Percentiles rank a stretch among this genome's conserved stretches.
Evolutionary conservation across 2,113 vertebrate genomes (phyloP).

Genomic region (Rhodinocichla rosea): DNA sequence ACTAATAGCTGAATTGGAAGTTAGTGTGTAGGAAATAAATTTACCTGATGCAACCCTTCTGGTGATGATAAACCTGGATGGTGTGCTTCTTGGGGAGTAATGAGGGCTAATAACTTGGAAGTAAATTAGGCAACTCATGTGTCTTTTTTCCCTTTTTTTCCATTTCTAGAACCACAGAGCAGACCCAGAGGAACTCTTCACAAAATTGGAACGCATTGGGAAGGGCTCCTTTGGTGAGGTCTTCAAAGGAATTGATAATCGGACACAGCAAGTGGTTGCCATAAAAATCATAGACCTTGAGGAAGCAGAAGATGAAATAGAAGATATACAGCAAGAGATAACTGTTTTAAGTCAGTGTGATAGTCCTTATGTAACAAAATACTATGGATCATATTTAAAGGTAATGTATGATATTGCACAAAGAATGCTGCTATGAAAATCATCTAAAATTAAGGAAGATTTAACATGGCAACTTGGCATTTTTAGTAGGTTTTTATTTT

Average conservation of each 20-base stretch:
- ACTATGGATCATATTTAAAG: slow-evolving; percentile 94
- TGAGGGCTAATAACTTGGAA: background rate
- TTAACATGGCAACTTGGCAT: background rate
- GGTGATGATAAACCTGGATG: background rate
- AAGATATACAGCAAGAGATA: slow-evolving; percentile 96
- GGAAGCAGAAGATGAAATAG: slow-evolving; percentile 94
- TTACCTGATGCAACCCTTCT: background rate
- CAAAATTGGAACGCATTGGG: slow-evolving; percentile 90
- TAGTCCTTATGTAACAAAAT: slow-evolving; percentile 92
- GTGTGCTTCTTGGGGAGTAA: background rate
- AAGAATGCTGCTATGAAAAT: background rate
- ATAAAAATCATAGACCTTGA: slow-evolving; percentile 96
- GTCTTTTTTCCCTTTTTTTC: background rate
- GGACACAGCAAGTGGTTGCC: slow-evolving; percentile 88
- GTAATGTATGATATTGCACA: slow-evolving; percentile 62
- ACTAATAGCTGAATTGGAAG: background rate
- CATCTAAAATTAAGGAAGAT: background rate
- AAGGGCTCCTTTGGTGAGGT: slow-evolving; percentile 95
- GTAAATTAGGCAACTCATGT: background rate
- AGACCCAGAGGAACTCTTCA: slow-evolving; percentile 91
- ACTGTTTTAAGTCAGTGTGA: slow-evolving; percentile 94
- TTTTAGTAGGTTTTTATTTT: background rate
- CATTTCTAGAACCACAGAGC: slow-evolving; percentile 81
- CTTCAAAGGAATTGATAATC: slow-evolving; percentile 93
- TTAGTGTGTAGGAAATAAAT: background rate